phyloP scores from a whole-genome alignment of 2,797 vertebrate species.

The Enteromius mattozi region DNA sequence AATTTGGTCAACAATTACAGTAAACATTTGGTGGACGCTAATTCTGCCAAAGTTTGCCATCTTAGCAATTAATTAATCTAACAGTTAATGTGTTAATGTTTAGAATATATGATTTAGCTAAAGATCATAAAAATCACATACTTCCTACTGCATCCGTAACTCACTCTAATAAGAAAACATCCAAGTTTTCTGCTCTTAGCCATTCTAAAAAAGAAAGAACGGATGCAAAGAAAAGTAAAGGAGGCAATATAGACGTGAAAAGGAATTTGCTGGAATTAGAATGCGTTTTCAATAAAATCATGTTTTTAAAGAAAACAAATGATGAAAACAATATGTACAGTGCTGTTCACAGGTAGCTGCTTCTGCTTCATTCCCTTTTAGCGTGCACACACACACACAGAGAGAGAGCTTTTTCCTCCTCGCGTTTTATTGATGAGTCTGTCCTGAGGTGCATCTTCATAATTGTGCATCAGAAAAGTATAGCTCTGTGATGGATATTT shows the following conservation, averaged over 20 bases:
- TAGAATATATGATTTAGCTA: not conserved
- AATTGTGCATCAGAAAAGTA: constrained; percentile 75
- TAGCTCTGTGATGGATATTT: constrained; percentile 79
- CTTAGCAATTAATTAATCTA: not conserved
- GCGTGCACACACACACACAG: constrained; percentile 14
- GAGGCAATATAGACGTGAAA: not conserved
- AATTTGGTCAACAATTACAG: not conserved
- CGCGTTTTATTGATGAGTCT: constrained; percentile 71
- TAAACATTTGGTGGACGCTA: not conserved
- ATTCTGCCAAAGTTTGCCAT: not conserved
- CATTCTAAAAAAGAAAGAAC: constrained; percentile 15
- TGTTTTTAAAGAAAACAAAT: constrained; percentile 33
- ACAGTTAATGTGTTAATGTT: not conserved
- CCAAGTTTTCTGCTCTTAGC: not conserved
- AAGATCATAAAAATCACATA: not conserved
- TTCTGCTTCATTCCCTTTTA: constrained; percentile 24
- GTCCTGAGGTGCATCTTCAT: constrained; percentile 78
- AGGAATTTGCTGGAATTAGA: constrained; percentile 26
- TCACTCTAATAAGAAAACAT: not conserved
- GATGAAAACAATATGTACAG: constrained; percentile 20
- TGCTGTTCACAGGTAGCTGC: constrained; percentile 20
- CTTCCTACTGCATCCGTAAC: not conserved
- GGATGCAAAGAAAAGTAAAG: constrained; percentile 16
- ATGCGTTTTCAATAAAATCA: constrained; percentile 15
- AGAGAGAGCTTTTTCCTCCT: constrained; percentile 49